These are phyloP conservation scores for Hemitrygon akajei DNA, from an alignment of 2,797 vertebrate species.

Conservation along the genomic window DNA sequence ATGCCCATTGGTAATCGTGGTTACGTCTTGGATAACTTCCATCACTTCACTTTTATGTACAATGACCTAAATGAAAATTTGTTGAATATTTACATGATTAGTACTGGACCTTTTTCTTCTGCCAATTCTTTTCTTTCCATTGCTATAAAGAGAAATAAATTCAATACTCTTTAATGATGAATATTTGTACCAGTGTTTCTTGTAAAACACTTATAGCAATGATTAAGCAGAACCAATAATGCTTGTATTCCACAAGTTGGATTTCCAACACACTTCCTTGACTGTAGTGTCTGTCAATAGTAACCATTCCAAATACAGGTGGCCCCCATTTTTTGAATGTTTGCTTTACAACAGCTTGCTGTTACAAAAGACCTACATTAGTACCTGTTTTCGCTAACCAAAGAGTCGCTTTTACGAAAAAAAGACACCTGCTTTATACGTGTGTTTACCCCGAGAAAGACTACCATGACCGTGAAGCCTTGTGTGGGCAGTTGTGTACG, in stretches of 20 bases:
- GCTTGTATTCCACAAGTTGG: background rate
- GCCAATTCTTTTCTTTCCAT: background rate
- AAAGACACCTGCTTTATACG: too few relatives aligned
- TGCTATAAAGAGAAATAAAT: background rate
- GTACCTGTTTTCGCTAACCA: too few relatives aligned
- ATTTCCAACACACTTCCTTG: background rate
- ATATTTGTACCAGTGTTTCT: background rate
- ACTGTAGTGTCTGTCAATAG: background rate
- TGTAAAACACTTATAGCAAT: constrained; percentile 20
- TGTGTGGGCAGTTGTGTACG: too few relatives aligned
- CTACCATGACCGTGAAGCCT: too few relatives aligned
- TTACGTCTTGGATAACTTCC: background rate
- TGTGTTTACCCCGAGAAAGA: too few relatives aligned
- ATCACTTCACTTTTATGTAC: background rate
- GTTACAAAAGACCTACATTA: too few relatives aligned
- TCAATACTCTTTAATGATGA: background rate
- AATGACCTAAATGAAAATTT: background rate
- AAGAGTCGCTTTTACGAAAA: too few relatives aligned
- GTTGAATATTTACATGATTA: background rate
- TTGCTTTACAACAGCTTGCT: too few relatives aligned
- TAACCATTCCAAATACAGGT: background rate
- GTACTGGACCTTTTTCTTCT: background rate
- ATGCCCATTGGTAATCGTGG: too few relatives aligned
- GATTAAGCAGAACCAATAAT: constrained; percentile 1
- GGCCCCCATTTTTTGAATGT: too few relatives aligned